A percentile compares a stretch with the other conserved stretches of the same genome.
phyloP scores from a whole-genome alignment of 2,888 invertebrate genomes.

The Baccha elongata region DNA sequence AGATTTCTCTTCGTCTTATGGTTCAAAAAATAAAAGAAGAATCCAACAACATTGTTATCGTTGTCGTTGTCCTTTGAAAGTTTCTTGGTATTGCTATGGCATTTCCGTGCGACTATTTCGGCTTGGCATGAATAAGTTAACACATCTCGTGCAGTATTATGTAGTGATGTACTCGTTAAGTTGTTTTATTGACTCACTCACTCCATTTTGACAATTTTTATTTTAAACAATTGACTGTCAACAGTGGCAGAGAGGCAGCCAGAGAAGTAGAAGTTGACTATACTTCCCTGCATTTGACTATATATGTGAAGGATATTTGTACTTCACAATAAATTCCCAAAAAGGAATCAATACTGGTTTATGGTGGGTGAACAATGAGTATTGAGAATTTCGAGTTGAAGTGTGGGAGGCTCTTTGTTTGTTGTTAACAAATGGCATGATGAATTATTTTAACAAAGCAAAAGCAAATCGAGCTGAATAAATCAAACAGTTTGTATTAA shows the following conservation, averaged over 20 bases:
- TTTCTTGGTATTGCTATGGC: constrained; percentile 1
- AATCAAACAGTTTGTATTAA: constrained; percentile 72
- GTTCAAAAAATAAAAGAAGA: background rate
- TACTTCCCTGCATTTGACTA: constrained; percentile 35
- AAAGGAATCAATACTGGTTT: constrained; percentile 64
- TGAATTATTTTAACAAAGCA: constrained; percentile 74
- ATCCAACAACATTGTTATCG: background rate
- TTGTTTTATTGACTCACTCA: constrained; percentile 60
- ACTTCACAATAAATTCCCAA: constrained; percentile 46
- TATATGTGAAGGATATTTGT: constrained; percentile 52
- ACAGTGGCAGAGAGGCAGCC: constrained; percentile 30
- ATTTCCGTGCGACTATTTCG: constrained; percentile 28
- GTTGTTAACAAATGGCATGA: constrained; percentile 74
- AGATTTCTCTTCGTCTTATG: background rate
- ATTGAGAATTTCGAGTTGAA: background rate
- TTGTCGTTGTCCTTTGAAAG: constrained; percentile 7
- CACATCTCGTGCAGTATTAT: constrained; percentile 43
- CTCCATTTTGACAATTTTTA: constrained; percentile 58
- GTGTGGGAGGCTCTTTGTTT: constrained; percentile 62
- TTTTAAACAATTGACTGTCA: constrained; percentile 73
- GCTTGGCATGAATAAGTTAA: constrained; percentile 59
- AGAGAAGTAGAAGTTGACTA: background rate
- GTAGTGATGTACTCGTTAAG: constrained; percentile 55
- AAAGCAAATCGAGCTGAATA: constrained; percentile 74
- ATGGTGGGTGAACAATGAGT: constrained; percentile 23